Evolutionary conservation across 1,140 invertebrate genomes (phyloP), one percentile per base, ranked within the genome.

Genomic region (Caenorhabditis inopinata): DNA sequence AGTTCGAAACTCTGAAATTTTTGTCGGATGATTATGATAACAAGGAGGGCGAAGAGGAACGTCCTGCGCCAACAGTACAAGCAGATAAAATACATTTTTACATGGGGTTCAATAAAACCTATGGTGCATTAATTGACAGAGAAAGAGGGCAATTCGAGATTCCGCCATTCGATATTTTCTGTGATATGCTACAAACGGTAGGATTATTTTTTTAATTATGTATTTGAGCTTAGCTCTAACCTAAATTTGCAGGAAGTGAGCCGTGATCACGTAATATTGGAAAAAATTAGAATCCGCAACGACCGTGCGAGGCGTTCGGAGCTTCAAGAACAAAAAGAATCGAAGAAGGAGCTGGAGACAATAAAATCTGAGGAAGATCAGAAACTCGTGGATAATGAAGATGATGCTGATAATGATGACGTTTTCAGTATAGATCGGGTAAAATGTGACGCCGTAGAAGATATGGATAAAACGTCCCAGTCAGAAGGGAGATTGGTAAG

Each of bases 151-250:
- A 21, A 21, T 68, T 68, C 32, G 18, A 35, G 18, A 18, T 68
- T 18, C 58, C 58, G 16, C 58, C 58, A n/a, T 42, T 68, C 2
- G 32, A 68, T 38, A 16, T 42, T 0, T 68, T 68, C 4, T 38
- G 32, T 38, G 32, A 68, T 9, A 68, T 68, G 58, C 38, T 68
- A 18, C 58, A 68, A 21, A 38, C 32, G 58, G 58, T 68, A 68
- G 21, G 29, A n/a, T n/a, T n/a, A n/a, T n/a, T n/a, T n/a, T n/a
- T n/a, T n/a, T n/a, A n/a, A n/a, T n/a, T n/a, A n/a, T 1, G 14
- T 11, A 14, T n/a, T 48, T 11, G 47, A 51, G 2, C 2, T 25
- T 1, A 25, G 18, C 6, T 3, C 21, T 21, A 25, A 7, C 48
- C 23, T 25, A 0, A 23, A 5, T 23, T 25, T 51, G 7, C 27